These are phyloP conservation scores for Brachyptera putata DNA, from an alignment of 2,888 invertebrate genomes.

Conservation along the genomic window DNA sequence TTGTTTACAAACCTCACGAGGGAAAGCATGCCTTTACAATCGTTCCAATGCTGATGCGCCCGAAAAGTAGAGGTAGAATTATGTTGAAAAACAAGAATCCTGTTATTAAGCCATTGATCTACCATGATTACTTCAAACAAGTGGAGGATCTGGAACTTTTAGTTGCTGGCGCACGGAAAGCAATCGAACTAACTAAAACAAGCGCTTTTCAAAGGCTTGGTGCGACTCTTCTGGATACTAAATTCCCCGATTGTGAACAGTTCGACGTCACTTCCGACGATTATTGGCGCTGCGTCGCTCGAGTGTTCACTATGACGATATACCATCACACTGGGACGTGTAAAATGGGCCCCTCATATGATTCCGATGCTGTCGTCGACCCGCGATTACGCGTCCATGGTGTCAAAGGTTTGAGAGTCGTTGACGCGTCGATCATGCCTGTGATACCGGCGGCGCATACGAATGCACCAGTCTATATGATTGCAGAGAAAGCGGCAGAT, in stretches of 20 bases:
- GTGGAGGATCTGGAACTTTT: slow-evolving; percentile 60
- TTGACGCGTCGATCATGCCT: slow-evolving; percentile 78
- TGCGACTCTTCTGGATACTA: slow-evolving; percentile 14
- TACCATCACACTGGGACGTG: slow-evolving; percentile 65
- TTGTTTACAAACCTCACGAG: slow-evolving; percentile 37
- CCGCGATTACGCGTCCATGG: slow-evolving; percentile 59
- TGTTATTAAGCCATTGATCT: slow-evolving; percentile 58
- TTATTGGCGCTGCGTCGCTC: slow-evolving; percentile 64
- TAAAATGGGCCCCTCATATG: slow-evolving; percentile 57
- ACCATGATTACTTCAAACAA: slow-evolving; percentile 64
- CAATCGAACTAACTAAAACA: slow-evolving; percentile 55
- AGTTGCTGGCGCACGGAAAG: slow-evolving; percentile 55
- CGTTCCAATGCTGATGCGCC: slow-evolving; percentile 61
- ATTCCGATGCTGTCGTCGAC: slow-evolving; percentile 61
- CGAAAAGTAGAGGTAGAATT: slow-evolving; percentile 64
- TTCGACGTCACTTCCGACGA: slow-evolving; percentile 57
- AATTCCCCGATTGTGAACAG: slow-evolving; percentile 45
- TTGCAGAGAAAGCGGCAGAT: slow-evolving; percentile 73
- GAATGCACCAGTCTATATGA: slow-evolving; percentile 72
- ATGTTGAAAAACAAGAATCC: slow-evolving; percentile 61
- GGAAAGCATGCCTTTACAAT: slow-evolving; percentile 45
- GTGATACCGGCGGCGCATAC: slow-evolving; percentile 71
- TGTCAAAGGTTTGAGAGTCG: slow-evolving; percentile 61
- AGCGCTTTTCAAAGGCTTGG: slow-evolving; percentile 43
- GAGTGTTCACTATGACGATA: slow-evolving; percentile 63